Percentiles rank a stretch among this genome's conserved stretches.
phyloP scores from a whole-genome alignment of 2,888 invertebrate species.

The Drosophila koepferae region DNA sequence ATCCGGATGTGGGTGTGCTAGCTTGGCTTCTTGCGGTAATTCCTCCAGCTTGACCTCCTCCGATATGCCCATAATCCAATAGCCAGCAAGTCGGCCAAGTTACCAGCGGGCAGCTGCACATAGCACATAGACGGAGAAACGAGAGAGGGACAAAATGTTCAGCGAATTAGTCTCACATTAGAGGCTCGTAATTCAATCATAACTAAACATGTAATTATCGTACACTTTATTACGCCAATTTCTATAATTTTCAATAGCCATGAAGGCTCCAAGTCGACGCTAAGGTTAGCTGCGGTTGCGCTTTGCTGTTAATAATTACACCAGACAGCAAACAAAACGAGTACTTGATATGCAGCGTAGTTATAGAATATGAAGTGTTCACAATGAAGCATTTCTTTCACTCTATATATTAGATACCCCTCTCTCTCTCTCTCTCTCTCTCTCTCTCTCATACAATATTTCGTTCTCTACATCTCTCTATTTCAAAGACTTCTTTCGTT shows the following conservation, averaged over 20 bases:
- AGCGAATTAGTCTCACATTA: constrained; percentile 69
- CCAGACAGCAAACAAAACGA: constrained; percentile 22
- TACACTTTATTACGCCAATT: constrained; percentile 82
- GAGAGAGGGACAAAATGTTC: background rate
- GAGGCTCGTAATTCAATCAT: constrained; percentile 82
- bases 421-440: background rate
- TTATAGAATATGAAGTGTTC: background rate
- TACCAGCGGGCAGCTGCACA: constrained; percentile 21
- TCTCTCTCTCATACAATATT: background rate
- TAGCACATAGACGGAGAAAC: background rate
- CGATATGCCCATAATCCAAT: constrained; percentile 86
- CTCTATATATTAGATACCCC: no score
- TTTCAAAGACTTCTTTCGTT: background rate
- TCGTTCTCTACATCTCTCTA: background rate
- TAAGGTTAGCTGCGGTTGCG: constrained; percentile 61
- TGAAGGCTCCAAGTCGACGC: constrained; percentile 52
- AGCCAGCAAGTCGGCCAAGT: constrained; percentile 41
- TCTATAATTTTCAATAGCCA: constrained; percentile 75
- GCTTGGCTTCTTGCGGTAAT: constrained; percentile 85
- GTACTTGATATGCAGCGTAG: background rate
- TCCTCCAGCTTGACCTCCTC: constrained; percentile 86
- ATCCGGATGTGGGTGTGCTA: constrained; percentile 83
- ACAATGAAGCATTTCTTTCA: no score
- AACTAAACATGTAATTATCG: constrained; percentile 82
- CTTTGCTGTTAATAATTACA: constrained; percentile 26